Conservation (phyloP, 2,113 vertebrate species). For the Falco punctatus region DNA sequence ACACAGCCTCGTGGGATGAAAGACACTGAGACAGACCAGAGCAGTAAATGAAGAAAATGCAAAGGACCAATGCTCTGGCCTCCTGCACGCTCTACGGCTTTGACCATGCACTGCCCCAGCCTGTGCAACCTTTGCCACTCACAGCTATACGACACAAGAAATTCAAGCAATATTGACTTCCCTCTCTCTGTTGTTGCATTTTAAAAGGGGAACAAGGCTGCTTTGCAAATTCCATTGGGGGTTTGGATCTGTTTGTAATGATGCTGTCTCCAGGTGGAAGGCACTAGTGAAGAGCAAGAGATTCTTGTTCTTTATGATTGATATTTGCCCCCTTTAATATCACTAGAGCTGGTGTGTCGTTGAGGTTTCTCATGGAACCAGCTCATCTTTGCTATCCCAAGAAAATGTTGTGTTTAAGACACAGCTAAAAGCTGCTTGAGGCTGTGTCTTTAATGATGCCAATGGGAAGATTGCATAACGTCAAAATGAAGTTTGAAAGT, state of each 20-base stretch:
- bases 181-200: background rate
- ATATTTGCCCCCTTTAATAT: background rate
- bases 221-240: background rate
- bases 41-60: background rate
- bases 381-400: background rate
- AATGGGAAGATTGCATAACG: background rate
- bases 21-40: background rate
- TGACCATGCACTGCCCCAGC: background rate
- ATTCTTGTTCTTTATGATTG: background rate
- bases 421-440: background rate
- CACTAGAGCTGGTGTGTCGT: background rate
- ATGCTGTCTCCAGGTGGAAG: background rate
- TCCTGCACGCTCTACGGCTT: background rate
- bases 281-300: background rate
- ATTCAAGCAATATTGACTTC: background rate
- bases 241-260: background rate
- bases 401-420: background rate
- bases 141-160: background rate
- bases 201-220: background rate
- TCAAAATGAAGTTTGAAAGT: background rate
- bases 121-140: background rate
- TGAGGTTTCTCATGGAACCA: background rate
- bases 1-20: background rate
- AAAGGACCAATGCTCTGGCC: fast-evolving
- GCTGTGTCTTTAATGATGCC: background rate